Conservation (phyloP, 2,113 vertebrate genomes). For the Podarcis raffonei region DNA sequence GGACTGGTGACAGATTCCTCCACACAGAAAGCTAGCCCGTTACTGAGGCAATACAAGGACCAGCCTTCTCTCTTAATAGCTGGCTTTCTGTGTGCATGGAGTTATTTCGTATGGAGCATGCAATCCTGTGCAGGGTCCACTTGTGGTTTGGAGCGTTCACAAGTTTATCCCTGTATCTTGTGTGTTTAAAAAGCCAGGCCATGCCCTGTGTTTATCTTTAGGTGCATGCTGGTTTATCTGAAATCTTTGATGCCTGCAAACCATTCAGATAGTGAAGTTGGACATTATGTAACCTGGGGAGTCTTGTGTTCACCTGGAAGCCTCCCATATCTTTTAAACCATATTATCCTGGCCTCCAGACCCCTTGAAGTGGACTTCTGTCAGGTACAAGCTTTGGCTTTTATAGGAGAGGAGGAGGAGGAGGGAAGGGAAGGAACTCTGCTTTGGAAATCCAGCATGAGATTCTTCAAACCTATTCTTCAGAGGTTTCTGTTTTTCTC, state of each 20-base stretch:
- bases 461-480: background rate
- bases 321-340: background rate
- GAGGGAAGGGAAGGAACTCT: background rate
- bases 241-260: background rate
- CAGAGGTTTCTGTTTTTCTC: background rate
- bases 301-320: background rate
- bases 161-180: background rate
- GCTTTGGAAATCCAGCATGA: background rate
- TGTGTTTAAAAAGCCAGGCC: background rate
- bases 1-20: background rate
- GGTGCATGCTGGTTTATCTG: background rate
- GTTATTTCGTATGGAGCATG: background rate
- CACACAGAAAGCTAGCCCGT: background rate
- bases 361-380: rapidly evolving
- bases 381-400: too few species aligned
- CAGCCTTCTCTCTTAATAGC: background rate
- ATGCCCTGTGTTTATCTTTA: background rate
- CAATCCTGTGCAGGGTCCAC: background rate
- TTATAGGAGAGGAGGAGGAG: too few species aligned
- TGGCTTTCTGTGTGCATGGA: background rate
- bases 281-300: background rate
- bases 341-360: background rate
- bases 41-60: background rate
- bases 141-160: background rate
- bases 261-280: background rate